Evolutionary conservation across 2,113 vertebrate genomes (phyloP).

Genomic region (Apodemus speciosus): DNA sequence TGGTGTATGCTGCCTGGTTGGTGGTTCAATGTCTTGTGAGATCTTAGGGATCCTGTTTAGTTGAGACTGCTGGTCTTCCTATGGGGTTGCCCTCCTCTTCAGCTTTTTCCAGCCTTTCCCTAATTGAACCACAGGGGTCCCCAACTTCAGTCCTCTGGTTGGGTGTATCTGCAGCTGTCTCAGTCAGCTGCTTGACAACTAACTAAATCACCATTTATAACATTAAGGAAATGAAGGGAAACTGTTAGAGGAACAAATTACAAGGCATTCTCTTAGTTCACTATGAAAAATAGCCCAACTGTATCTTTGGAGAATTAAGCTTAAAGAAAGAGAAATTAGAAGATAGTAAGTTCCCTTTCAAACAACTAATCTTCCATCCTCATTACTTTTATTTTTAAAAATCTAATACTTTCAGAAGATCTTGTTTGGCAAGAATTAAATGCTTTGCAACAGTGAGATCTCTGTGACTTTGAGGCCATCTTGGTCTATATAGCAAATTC

Average conservation of each 20-base stretch:
- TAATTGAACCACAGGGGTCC: too few relatives aligned
- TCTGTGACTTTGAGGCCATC: neutral
- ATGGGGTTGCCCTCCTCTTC: too few relatives aligned
- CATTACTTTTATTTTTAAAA: slow-evolving; percentile 7
- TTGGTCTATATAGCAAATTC: neutral
- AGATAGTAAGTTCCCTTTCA: neutral
- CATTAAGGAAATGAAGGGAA: slow-evolving; percentile 53
- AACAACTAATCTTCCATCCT: slow-evolving; percentile 6
- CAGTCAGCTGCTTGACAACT: neutral
- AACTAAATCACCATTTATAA: slow-evolving; percentile 38
- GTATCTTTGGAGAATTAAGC: slow-evolving; percentile 41
- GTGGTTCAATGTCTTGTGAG: too few relatives aligned
- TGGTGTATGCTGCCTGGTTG: too few relatives aligned
- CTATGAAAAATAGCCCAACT: slow-evolving; percentile 8
- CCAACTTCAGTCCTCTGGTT: too few relatives aligned
- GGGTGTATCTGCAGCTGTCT: too few relatives aligned
- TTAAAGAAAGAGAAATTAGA: slow-evolving; percentile 30
- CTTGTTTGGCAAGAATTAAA: neutral
- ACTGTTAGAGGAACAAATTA: slow-evolving; percentile 33
- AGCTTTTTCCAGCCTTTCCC: too few relatives aligned
- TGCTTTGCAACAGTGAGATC: neutral
- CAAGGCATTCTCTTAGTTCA: slow-evolving; percentile 27
- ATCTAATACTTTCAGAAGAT: slow-evolving; percentile 21
- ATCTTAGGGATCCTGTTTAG: too few relatives aligned
- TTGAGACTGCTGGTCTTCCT: too few relatives aligned